Conservation (phyloP, 1,140 invertebrate species). For the Neodiprion fabricii region DNA sequence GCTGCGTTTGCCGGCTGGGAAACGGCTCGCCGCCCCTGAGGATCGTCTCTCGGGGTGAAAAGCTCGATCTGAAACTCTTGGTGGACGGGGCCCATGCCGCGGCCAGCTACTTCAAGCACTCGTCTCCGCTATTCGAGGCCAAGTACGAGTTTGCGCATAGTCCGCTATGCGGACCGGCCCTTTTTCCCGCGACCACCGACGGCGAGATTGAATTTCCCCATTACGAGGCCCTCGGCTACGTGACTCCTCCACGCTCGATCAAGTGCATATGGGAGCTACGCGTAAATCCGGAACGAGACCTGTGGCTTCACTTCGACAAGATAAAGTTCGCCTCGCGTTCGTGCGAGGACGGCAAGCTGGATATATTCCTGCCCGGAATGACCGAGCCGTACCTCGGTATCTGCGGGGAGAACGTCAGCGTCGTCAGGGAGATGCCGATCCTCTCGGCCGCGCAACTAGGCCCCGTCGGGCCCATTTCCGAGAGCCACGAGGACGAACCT, state of each 20-base stretch:
- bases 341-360: conserved; percentile 84
- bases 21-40: conserved; percentile 65
- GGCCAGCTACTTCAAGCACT: conserved; percentile 85
- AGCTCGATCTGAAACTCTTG: conserved; percentile 78
- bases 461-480: conserved; percentile 62
- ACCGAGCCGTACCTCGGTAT: conserved; percentile 76
- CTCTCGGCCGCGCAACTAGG: conserved; percentile 76
- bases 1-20: conserved; percentile 69
- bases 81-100: conserved; percentile 83
- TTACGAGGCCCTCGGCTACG: conserved; percentile 81
- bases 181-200: conserved; percentile 77
- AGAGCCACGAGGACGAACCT: conserved; percentile 60
- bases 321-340: conserved; percentile 81
- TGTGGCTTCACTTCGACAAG: conserved; percentile 87
- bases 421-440: conserved; percentile 78
- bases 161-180: conserved; percentile 83
- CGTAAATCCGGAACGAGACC: conserved; percentile 79
- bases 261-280: conserved; percentile 89
- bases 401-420: conserved; percentile 83
- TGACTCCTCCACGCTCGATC: conserved; percentile 75
- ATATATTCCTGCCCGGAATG: conserved; percentile 76
- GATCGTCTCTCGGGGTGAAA: conserved; percentile 78
- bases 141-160: conserved; percentile 88
- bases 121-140: conserved; percentile 81
- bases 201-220: conserved; percentile 86